Base-by-base conservation (phyloP, 2,888 invertebrate species). In the Lasioglossum marginatum region DNA sequence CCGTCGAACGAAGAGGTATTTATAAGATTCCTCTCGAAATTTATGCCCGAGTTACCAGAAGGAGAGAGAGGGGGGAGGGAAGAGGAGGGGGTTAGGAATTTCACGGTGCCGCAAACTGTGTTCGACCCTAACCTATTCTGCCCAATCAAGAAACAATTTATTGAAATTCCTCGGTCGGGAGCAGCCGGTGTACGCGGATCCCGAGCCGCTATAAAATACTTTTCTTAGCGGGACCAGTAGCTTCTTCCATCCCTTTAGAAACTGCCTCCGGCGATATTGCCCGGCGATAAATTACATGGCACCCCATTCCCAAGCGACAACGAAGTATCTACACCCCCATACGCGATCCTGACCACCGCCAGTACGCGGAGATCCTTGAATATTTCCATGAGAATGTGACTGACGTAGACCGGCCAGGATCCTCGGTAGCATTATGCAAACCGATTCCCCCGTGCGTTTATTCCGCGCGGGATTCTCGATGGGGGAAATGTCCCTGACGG, bases 381-480 rank as follows among this genome's bases (percentile, higher is more conserved):
- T 89, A 89, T 89, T 89, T 87, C 86, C 89, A 86, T 88, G 71
- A 77, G 68, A 88, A 89, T 89, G 66, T 80, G 77, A 40, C 37
- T 34, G 71, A 48, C 73, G 48, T 31, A 68, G 70, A 74, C 40
- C 60, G 74, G 52, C 14, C 34, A 8, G 66, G 40, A 77, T 40
- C 79, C 48, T 75, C 74, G 23, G 52, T 63, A 43, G 57, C 73
- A 52, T 77, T 85, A 75, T 60, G 52, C 77, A 70, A 76, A 77
- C 34, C 57, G 68, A 68, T 43, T 31, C 60, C 14, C 6, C 31
- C 40, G 71, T 73, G 48, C 52, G 80, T 84, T 73, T 76, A 68
- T 74, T 77, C 82, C 31, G 74, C 77, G 78, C 70, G 70, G 19
- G 19, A 43, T 43, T 3, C 27, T 57, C n/a, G 10, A 12, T 12